Percentiles rank a stretch among this genome's conserved stretches.
phyloP scores from a whole-genome alignment of 2,797 vertebrate genomes.

The Poecile montanus region DNA sequence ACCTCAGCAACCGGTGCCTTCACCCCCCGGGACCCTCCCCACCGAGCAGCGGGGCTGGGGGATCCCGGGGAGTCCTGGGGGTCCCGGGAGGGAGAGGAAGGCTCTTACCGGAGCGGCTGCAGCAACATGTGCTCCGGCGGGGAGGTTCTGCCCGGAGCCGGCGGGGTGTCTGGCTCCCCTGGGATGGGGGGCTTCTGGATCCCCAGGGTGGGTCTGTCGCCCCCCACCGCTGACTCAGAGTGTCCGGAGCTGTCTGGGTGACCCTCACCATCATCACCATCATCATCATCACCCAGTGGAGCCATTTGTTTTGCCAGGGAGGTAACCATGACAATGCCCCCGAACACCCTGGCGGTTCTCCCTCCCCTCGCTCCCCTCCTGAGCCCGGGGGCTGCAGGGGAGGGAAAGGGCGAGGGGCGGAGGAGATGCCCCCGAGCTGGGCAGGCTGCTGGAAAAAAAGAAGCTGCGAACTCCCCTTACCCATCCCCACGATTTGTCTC shows the following conservation, averaged over 20 bases:
- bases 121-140: constrained; percentile 43
- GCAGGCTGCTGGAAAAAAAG: neutral
- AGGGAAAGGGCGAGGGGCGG: neutral
- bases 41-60: neutral
- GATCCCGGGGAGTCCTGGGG: neutral
- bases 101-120: constrained; percentile 41
- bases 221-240: neutral
- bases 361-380: neutral
- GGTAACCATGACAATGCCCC: constrained; percentile 90
- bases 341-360: constrained; percentile 1
- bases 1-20: constrained; percentile 68
- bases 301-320: constrained; percentile 82
- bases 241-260: constrained; percentile 66
- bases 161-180: neutral
- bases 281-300: constrained; percentile 51
- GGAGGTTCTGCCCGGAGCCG: neutral
- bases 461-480: neutral
- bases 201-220: neutral
- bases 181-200: neutral
- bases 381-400: neutral
- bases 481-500: neutral
- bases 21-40: neutral
- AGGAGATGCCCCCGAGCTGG: neutral
- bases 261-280: constrained; percentile 57
- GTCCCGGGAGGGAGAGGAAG: neutral